These are phyloP conservation scores for Stylophora pistillata DNA, from an alignment of 64 coral and sea anemone species.

Conservation along the genomic window DNA sequence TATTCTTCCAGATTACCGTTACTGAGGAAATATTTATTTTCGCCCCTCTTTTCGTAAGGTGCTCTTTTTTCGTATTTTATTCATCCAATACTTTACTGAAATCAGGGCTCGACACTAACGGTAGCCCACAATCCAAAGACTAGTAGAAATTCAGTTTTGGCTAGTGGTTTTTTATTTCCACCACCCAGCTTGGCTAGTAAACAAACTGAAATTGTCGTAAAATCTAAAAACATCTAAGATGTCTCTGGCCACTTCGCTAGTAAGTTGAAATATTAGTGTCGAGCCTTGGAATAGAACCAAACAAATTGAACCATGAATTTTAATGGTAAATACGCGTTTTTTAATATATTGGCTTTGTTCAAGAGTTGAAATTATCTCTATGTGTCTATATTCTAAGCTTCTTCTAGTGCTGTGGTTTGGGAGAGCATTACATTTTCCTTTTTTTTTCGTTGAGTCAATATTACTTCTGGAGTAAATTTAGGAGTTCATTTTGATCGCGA, in stretches of 20 bases:
- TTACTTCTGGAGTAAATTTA: background rate
- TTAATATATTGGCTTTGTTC: background rate
- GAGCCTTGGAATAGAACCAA: background rate
- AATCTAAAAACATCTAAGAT: too few relatives aligned
- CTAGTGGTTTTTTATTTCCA: too few relatives aligned
- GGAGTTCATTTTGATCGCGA: constrained; percentile 13
- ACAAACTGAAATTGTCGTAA: too few relatives aligned
- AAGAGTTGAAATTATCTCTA: constrained; percentile 13
- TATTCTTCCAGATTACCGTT: background rate
- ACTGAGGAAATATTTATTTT: background rate
- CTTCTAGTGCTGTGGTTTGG: background rate
- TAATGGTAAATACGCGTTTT: background rate
- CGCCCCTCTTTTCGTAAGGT: background rate
- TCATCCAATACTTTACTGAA: background rate
- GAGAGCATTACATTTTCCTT: constrained; percentile 10
- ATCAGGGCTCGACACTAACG: too few relatives aligned
- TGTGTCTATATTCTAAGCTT: background rate
- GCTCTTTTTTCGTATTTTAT: background rate
- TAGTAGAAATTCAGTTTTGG: too few relatives aligned
- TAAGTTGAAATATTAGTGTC: too few relatives aligned
- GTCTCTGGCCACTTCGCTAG: too few relatives aligned
- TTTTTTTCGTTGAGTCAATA: background rate
- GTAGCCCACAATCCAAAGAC: too few relatives aligned
- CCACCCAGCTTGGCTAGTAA: too few relatives aligned
- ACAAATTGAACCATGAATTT: background rate